These are phyloP conservation scores for Hipparchia semele DNA, from an alignment of 2,888 invertebrate genomes.

Conservation along the genomic window DNA sequence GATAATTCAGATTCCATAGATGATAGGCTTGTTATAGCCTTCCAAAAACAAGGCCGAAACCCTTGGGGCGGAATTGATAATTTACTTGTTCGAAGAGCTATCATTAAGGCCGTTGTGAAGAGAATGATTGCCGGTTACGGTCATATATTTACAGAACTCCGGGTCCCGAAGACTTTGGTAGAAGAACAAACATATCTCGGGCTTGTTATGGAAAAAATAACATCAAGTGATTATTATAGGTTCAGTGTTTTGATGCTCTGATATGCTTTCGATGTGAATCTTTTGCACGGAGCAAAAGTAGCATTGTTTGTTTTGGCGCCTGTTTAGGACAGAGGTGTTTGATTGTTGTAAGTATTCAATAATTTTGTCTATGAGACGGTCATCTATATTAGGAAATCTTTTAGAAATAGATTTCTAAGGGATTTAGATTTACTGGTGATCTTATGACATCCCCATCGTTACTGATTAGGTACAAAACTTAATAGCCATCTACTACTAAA, in stretches of 20 bases:
- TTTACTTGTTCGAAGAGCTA: slow-evolving; percentile 80
- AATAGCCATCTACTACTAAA: no score
- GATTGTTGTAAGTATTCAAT: not conserved
- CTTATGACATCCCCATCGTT: no score
- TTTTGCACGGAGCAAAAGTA: slow-evolving; percentile 20
- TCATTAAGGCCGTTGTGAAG: slow-evolving; percentile 75
- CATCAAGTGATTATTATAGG: slow-evolving; percentile 65
- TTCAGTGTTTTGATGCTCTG: slow-evolving; percentile 43
- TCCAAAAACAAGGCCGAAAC: slow-evolving; percentile 71
- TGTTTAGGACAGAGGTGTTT: not conserved
- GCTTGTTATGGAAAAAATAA: slow-evolving; percentile 77
- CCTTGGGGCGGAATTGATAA: slow-evolving; percentile 81
- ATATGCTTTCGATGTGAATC: slow-evolving; percentile 24
- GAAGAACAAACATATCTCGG: slow-evolving; percentile 82
- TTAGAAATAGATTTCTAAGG: no score
- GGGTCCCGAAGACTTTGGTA: slow-evolving; percentile 62
- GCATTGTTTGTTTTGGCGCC: slow-evolving; percentile 20
- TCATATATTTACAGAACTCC: slow-evolving; percentile 65
- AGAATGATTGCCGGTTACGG: slow-evolving; percentile 75
- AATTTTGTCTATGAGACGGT: not conserved
- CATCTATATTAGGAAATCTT: not conserved
- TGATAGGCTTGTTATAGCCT: slow-evolving; percentile 73
- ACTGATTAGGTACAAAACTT: no score
- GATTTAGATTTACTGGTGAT: no score
- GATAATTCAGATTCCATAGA: slow-evolving; percentile 56